Conservation (phyloP, 2,113 vertebrate genomes). For the Ibidorhyncha struthersii region DNA sequence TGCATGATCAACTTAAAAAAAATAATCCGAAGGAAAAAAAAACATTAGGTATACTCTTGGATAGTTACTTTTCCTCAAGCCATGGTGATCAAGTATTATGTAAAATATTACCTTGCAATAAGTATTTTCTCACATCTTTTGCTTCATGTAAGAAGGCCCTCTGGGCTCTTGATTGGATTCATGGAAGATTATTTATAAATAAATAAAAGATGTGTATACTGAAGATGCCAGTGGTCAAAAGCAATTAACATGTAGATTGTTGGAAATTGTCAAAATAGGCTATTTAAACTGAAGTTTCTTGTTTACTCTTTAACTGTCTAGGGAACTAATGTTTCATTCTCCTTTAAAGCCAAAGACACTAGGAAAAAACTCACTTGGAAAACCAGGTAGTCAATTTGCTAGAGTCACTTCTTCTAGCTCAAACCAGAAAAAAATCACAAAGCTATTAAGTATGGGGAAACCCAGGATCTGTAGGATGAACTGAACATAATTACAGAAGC, state of each 20-base stretch:
- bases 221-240: neutral
- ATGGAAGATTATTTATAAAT: neutral
- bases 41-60: neutral
- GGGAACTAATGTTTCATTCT: neutral
- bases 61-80: neutral
- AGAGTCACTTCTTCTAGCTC: neutral
- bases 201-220: neutral
- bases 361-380: neutral
- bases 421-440: neutral
- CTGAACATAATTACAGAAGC: neutral
- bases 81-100: neutral
- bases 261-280: neutral
- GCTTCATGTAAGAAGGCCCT: neutral
- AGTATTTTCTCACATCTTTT: neutral
- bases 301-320: neutral
- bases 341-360: neutral
- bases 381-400: neutral
- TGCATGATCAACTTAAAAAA: neutral
- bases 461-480: neutral
- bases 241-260: neutral
- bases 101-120: neutral
- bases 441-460: neutral
- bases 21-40: neutral
- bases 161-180: neutral
- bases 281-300: neutral